phyloP scores from a whole-genome alignment of 2,113 vertebrate species.

The Panurus biarmicus region DNA sequence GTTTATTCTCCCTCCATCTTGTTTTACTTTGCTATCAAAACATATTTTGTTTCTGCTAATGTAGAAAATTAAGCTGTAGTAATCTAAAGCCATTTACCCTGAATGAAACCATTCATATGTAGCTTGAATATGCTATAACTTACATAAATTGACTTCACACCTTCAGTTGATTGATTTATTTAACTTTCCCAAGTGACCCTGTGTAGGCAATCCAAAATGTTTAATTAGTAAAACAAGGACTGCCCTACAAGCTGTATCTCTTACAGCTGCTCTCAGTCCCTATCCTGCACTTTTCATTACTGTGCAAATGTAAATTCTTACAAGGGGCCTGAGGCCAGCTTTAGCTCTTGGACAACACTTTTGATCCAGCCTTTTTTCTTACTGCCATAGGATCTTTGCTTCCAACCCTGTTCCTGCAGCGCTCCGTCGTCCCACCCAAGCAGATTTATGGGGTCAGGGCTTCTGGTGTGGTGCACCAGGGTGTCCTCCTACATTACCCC shows the following conservation, averaged over 20 bases:
- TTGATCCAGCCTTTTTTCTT: background rate
- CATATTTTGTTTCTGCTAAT: constrained; percentile 50
- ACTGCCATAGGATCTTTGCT: background rate
- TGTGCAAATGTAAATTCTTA: background rate
- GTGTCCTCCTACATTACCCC: background rate
- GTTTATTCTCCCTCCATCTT: constrained; percentile 10
- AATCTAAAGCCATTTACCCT: constrained; percentile 17
- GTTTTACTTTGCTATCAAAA: constrained; percentile 46
- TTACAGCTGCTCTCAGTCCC: background rate
- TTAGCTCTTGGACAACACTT: background rate
- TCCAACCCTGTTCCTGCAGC: background rate
- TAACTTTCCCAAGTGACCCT: constrained; percentile 13
- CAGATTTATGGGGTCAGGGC: background rate
- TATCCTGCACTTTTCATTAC: background rate
- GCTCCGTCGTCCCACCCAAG: background rate
- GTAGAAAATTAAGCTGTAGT: constrained; percentile 15
- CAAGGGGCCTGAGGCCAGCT: background rate
- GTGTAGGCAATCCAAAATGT: background rate
- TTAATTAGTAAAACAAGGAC: constrained; percentile 9
- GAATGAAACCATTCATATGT: constrained; percentile 39
- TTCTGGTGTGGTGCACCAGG: background rate
- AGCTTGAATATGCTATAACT: constrained; percentile 19
- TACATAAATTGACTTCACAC: constrained; percentile 55
- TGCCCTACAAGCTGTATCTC: background rate
- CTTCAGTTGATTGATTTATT: constrained; percentile 47